These are phyloP conservation scores for Cirrhinus molitorella DNA, from an alignment of 2,797 vertebrate genomes.

Conservation along the genomic window DNA sequence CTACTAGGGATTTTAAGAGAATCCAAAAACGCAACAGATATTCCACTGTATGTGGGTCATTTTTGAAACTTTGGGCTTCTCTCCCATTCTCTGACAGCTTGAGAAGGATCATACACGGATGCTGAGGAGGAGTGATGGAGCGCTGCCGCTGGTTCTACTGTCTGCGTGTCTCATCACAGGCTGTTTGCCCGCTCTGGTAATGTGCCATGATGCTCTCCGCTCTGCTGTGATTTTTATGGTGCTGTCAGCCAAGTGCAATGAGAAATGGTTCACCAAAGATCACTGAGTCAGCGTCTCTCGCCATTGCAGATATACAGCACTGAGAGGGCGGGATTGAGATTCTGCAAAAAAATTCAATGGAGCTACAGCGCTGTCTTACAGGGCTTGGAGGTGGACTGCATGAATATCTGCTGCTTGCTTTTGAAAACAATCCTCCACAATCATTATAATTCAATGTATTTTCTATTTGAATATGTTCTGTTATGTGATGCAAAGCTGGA, in stretches of 20 bases:
- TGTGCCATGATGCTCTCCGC: slow-evolving; percentile 37
- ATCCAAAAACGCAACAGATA: slow-evolving; percentile 21
- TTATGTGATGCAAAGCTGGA: neutral
- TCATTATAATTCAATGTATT: neutral
- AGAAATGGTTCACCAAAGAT: slow-evolving; percentile 70
- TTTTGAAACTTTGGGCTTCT: slow-evolving; percentile 4
- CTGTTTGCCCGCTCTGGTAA: slow-evolving; percentile 32
- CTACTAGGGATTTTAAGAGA: neutral
- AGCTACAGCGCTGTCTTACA: neutral
- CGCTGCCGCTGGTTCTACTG: neutral
- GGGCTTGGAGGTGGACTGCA: neutral
- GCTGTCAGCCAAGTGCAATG: slow-evolving; percentile 65
- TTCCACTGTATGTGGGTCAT: neutral
- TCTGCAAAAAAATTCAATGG: slow-evolving; percentile 20
- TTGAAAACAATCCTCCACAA: neutral
- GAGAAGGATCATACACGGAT: slow-evolving; percentile 7
- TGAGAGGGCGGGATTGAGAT: slow-evolving; percentile 17
- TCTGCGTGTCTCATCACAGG: slow-evolving; percentile 19
- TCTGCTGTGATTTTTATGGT: slow-evolving; percentile 72
- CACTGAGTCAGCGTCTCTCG: slow-evolving; percentile 72
- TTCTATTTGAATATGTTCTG: neutral
- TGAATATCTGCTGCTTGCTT: neutral
- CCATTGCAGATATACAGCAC: slow-evolving; percentile 30
- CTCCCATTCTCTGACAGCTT: slow-evolving; percentile 20
- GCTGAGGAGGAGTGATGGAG: slow-evolving; percentile 28